Percentiles rank a stretch among this genome's conserved stretches.
Conservation (phyloP, 2,113 vertebrate species). For the Dicrurus megarhynchus region DNA sequence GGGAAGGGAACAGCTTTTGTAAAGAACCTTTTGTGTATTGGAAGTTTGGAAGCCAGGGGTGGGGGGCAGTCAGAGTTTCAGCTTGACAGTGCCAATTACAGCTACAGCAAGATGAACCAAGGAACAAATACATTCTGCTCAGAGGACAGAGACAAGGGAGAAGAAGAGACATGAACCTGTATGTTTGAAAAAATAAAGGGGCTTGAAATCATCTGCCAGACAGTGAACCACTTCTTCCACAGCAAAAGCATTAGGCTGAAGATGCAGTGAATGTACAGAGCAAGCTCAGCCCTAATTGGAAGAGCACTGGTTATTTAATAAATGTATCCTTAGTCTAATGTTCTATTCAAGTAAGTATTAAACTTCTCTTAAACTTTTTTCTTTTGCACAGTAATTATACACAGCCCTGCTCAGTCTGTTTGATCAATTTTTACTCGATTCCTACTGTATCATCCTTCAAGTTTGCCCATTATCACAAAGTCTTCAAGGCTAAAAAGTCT, state of each 20-base stretch:
- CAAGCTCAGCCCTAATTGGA: neutral
- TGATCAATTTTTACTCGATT: constrained; percentile 32
- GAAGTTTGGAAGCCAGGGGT: neutral
- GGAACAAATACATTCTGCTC: neutral
- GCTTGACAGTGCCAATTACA: neutral
- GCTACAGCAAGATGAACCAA: neutral
- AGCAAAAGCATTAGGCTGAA: neutral
- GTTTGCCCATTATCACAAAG: constrained; percentile 25
- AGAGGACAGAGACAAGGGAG: neutral
- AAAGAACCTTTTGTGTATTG: neutral
- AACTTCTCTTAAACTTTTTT: neutral
- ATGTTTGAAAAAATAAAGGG: neutral
- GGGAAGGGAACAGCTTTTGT: neutral
- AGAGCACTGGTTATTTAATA: constrained; percentile 20
- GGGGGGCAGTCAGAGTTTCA: neutral
- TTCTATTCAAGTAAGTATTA: constrained; percentile 31
- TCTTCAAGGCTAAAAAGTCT: constrained; percentile 3
- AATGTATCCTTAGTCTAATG: constrained; percentile 4
- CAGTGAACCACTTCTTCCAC: neutral
- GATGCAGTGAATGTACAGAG: neutral
- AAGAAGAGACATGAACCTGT: neutral
- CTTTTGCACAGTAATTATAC: constrained; percentile 25
- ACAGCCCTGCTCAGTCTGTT: neutral
- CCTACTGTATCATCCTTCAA: neutral
- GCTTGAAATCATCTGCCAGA: neutral